Base-by-base conservation (phyloP, 2,888 invertebrate genomes). In the Empis stercorea region DNA sequence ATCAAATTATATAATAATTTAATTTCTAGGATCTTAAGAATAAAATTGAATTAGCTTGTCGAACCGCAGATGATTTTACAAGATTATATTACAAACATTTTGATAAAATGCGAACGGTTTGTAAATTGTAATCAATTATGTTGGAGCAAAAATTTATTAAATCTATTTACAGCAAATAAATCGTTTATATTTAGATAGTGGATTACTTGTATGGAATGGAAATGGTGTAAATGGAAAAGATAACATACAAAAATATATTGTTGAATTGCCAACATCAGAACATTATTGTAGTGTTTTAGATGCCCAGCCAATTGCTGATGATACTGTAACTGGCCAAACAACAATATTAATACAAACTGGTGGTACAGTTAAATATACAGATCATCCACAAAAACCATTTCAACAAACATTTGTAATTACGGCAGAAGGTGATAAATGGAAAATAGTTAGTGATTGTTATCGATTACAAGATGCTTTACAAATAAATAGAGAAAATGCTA, bases 151-250 rank as follows among this genome's bases (percentile, higher is more conserved):
- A 10, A 30, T n/a, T 20, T 6, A 40, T n/a, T 14, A 7, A 30
- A 27, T n/a, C n/a, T n/a, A n/a, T 42, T 64, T 67, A 48, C 55
- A 82, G 82, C 68, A 84, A 61, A 80, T 92, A 63, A 76, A 81
- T 0, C 83, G 83, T 60, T 70, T 93, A 39, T 95, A 94, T 62
- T 71, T 91, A 57, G 88, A 91, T 41, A 79, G 80, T 20, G 91
- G 86, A 7, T 72, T 84, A n/a, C 70, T 93, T 45, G 81, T 88
- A 40, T 96, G 93, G 94, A 94, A 95, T 72, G 95, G 95, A 27
- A 91, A 89, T 67, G 84, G 84, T 7, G 75, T 85, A 1, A 78
- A 74, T 46, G 91, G 91, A 7, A 82, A 79, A 59, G 85, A 86
- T 32, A 79, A 78, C 51, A 91, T 96, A 48, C 82, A 87, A 59